Percentiles rank a stretch among this genome's conserved stretches.
Conservation (phyloP, 1,140 invertebrate species). For the Amyelois transitella region DNA sequence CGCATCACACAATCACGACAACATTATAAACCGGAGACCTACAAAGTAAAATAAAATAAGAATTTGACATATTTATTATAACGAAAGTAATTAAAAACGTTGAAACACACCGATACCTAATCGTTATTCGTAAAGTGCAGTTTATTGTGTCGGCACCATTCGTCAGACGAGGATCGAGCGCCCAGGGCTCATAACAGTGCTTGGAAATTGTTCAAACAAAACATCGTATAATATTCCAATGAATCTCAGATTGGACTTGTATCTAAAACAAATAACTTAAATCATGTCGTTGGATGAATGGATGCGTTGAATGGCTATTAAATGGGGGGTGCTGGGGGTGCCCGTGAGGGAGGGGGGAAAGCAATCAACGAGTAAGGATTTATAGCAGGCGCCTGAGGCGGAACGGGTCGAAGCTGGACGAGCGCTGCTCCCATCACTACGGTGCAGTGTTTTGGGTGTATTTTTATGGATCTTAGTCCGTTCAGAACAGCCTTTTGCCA, state of each 20-base stretch:
- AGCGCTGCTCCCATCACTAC: too few species aligned
- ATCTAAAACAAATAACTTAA: slow-evolving; percentile 70
- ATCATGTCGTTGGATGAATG: slow-evolving; percentile 47
- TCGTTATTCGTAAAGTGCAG: background rate
- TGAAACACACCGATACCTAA: background rate
- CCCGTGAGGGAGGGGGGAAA: slow-evolving; percentile 16
- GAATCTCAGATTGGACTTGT: slow-evolving; percentile 51
- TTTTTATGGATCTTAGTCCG: too few species aligned
- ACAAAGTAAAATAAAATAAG: background rate
- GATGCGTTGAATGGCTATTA: slow-evolving; percentile 34
- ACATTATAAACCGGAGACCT: too few species aligned
- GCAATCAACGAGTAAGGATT: slow-evolving; percentile 62
- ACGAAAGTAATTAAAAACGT: slow-evolving; percentile 4
- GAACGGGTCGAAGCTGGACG: background rate
- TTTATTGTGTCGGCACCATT: slow-evolving; percentile 13
- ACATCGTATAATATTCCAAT: slow-evolving; percentile 50
- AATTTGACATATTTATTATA: background rate
- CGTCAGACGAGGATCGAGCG: slow-evolving; percentile 23
- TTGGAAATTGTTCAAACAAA: slow-evolving; percentile 39
- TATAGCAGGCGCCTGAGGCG: slow-evolving; percentile 29
- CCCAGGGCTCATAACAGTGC: slow-evolving; percentile 32
- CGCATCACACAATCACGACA: too few species aligned
- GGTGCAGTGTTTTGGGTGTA: too few species aligned
- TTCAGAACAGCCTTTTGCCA: too few species aligned
- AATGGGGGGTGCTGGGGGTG: slow-evolving; percentile 14